Evolutionary conservation across 2,888 invertebrate genomes (phyloP), one percentile per base, ranked within the genome.

Genomic region (Pyrocoelia pectoralis): DNA sequence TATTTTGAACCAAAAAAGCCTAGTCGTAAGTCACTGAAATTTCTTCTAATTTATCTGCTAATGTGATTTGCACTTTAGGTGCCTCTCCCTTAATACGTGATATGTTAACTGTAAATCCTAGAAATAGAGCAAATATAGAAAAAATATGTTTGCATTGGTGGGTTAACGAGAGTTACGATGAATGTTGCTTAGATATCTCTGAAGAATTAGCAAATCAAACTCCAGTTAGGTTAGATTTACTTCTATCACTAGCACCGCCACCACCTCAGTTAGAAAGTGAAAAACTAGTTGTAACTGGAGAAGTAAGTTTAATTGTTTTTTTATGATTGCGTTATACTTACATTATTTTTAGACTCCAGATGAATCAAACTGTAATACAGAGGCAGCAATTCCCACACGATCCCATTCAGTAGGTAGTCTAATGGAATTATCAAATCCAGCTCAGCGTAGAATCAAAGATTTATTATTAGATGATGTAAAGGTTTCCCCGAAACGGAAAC

Each of bases 131-230:
- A 6, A 93, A 93, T 74, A 95, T 99, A 69, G 92, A 94, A 66
- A 95, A 94, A 79, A 97, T 99, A 68, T 97, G 98, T 78, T 89
- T 90, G 46, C 95, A 99, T 83, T 93, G 95, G 94, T 99, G 98
- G 98, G 93, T 98, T 65, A 98, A 98, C 80, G 88, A 89, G 73
- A 91, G 90, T 0, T 94, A 92, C 75, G 88, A 89, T 68, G 88
- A 90, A 29, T 91, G 90, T 43, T 95, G 96, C 80, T 83, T 95
- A 65, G 92, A 93, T 70, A 86, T 93, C 74, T 93, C 96, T 0
- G 94, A 95, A 80, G 91, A 93, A 72, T 80, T 96, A 68, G 95
- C 96, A 17, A 94, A 93, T 72, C 92, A 95, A 81, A 95, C 95
- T 1, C 95, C 96, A 0, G 95, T 95, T 41, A 86, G 95, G 41